Base-by-base conservation (phyloP, 2,113 vertebrate species). In the Opisthocomus hoazin region DNA sequence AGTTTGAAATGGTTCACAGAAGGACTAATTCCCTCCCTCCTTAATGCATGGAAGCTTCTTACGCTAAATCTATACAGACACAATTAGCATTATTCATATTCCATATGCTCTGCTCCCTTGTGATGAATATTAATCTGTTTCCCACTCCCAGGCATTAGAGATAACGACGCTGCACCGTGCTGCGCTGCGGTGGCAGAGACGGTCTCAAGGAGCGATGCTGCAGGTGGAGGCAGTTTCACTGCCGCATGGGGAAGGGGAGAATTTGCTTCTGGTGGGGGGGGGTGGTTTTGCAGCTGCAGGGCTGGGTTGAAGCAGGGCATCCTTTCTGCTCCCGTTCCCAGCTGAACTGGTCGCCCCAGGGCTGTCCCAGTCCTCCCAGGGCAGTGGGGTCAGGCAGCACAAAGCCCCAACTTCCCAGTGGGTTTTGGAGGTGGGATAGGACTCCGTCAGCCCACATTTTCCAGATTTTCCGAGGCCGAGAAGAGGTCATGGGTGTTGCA, bases 41-140 rank as follows among this genome's bases (percentile, higher is more conserved):
- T 92, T 93, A 95, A 96, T 93, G 94, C 90, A 96, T 74, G 75
- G 96, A 96, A 95, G 96, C 96, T 94, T 96, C 95, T 96, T 96
- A 96, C 61, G 3, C 93, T 97, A 97, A 97, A 96, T 96, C 97
- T 97, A 97, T 97, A 96, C 96, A 94, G 94, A 84, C 94, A 96
- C 95, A 97, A 97, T 97, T 97, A 97, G 96, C 96, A 97, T 97
- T 97, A 96, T 97, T 97, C 97, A 96, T 97, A 96, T 97, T 96
- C 97, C 97, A 97, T 97, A 97, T 96, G 97, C 96, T 96, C 89
- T 10, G 11, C 91, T 97, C 94, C 74, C 95, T 90, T 58, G 96
- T 96, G 96, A 95, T 96, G 97, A 97, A 97, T 97, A 97, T 97
- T 97, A 97, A 97, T 97, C 87, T 88, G 65, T 60, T 91, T 90